Percentiles rank a stretch among this genome's conserved stretches.
These are phyloP conservation scores for Conistra vaccinii DNA, from an alignment of 2,888 invertebrate genomes.

Conservation along the genomic window DNA sequence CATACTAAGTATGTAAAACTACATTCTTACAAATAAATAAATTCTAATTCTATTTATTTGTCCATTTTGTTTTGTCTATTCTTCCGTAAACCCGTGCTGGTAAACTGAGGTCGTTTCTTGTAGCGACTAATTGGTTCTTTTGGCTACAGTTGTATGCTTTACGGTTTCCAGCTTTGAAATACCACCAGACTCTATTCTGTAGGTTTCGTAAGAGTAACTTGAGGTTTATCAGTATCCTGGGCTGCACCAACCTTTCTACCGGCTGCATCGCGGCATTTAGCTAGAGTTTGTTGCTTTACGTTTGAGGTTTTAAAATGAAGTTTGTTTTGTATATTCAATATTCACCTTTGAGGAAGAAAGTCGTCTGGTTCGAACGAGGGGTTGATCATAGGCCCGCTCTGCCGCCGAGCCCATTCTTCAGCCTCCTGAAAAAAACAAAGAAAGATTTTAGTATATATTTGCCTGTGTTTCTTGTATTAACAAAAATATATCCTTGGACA, in stretches of 20 bases:
- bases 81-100: no score
- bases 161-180: background rate
- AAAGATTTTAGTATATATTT: slow-evolving; percentile 11
- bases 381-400: slow-evolving; percentile 86
- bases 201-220: background rate
- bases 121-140: background rate
- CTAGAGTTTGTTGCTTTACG: no score
- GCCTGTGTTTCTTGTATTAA: no score
- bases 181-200: background rate
- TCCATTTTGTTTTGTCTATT: no score
- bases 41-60: no score
- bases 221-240: background rate
- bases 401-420: slow-evolving; percentile 82
- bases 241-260: background rate
- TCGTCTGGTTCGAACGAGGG: slow-evolving; percentile 90
- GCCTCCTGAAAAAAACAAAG: slow-evolving; percentile 78
- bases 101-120: no score
- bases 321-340: slow-evolving; percentile 60
- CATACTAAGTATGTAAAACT: no score
- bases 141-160: background rate
- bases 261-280: background rate
- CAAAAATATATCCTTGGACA: no score
- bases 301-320: background rate
- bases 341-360: slow-evolving; percentile 84
- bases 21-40: no score